Conservation (phyloP, 1,140 invertebrate genomes). For the Euura lappo region DNA sequence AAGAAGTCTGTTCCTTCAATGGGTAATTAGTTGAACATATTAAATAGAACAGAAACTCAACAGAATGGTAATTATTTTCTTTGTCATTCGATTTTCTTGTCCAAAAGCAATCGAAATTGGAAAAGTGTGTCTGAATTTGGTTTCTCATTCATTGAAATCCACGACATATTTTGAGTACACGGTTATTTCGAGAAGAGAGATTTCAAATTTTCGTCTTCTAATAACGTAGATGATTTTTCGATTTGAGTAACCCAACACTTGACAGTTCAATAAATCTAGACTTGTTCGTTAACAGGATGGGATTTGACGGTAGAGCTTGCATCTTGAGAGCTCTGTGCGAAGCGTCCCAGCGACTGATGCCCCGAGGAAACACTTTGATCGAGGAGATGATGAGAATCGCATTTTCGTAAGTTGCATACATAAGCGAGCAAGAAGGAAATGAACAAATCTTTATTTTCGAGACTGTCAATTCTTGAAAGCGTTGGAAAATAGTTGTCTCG, state of each 20-base stretch:
- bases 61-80: too few species aligned
- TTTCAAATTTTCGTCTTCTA: not conserved
- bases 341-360: constrained; percentile 68
- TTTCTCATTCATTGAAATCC: too few species aligned
- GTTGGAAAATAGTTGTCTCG: too few species aligned
- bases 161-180: too few species aligned
- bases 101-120: not conserved
- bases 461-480: too few species aligned
- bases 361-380: constrained; percentile 68
- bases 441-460: too few species aligned
- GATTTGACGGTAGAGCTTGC: constrained; percentile 70
- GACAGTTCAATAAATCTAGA: not conserved
- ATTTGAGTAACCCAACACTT: not conserved
- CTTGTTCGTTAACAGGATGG: constrained; percentile 64
- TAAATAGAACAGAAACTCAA: too few species aligned
- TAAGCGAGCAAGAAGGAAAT: too few species aligned
- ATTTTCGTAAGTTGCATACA: constrained; percentile 66
- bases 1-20: too few species aligned
- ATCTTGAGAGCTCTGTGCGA: constrained; percentile 74
- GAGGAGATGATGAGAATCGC: constrained; percentile 75
- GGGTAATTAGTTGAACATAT: too few species aligned
- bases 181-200: too few species aligned
- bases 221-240: not conserved
- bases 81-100: too few species aligned
- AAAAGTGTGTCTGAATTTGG: not conserved